These are phyloP conservation scores for Nycticorax nycticorax DNA, from an alignment of 2,113 vertebrate genomes.

Conservation along the genomic window DNA sequence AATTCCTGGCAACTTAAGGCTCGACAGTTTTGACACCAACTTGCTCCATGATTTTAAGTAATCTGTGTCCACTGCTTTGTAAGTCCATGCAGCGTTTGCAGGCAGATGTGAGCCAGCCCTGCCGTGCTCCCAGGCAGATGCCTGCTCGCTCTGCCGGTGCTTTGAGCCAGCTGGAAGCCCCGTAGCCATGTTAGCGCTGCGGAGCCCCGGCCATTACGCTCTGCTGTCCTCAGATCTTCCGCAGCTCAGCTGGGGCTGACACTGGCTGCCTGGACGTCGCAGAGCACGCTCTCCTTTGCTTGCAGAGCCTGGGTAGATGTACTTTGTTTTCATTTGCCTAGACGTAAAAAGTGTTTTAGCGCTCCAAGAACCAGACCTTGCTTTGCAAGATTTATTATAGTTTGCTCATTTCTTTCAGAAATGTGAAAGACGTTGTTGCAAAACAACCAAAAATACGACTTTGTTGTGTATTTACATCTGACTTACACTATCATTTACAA, in stretches of 20 bases:
- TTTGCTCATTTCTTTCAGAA: neutral
- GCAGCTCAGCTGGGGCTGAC: neutral
- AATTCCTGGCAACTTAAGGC: neutral
- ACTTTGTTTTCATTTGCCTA: neutral
- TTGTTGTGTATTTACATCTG: neutral
- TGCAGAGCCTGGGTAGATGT: neutral
- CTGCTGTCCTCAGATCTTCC: neutral
- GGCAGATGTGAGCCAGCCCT: neutral
- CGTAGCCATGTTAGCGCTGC: rapidly evolving
- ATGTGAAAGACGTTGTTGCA: neutral
- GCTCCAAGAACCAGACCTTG: neutral
- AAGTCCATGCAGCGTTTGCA: neutral
- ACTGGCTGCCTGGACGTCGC: rapidly evolving
- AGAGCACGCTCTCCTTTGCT: neutral
- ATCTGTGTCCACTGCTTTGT: neutral
- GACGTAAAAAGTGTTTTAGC: neutral
- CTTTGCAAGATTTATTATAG: neutral
- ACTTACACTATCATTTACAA: neutral
- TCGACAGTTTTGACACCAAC: neutral
- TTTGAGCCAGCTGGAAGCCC: neutral
- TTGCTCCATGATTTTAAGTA: neutral
- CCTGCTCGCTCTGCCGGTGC: neutral
- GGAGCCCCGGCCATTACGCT: neutral
- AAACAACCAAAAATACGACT: neutral
- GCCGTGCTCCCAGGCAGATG: neutral